Conservation (phyloP, 1,140 invertebrate species). For the Danaus plexippus region DNA sequence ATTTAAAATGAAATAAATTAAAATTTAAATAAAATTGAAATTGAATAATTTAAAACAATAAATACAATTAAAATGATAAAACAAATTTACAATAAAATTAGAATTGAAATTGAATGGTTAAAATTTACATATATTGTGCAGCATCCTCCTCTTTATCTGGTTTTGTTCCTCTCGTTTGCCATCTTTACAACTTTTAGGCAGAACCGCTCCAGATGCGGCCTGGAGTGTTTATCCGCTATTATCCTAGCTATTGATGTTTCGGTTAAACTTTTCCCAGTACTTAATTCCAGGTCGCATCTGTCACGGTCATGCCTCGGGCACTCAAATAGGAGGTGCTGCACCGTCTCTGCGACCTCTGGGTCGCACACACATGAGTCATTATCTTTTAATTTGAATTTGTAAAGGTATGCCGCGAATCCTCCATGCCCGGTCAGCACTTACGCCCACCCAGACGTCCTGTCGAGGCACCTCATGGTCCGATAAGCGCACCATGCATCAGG, state of each 20-base stretch:
- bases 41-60: no score
- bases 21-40: no score
- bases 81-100: no score
- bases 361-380: neutral
- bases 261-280: neutral
- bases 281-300: constrained; percentile 1
- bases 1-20: no score
- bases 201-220: constrained; percentile 4
- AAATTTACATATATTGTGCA: no score
- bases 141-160: no score
- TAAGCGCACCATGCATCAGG: neutral
- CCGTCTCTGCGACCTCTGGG: constrained; percentile 1
- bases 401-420: neutral
- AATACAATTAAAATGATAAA: no score
- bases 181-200: no score
- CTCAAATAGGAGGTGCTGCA: neutral
- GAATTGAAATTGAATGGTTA: no score
- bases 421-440: neutral
- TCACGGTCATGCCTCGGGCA: neutral
- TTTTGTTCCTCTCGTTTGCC: no score
- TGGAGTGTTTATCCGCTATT: constrained; percentile 2
- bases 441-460: constrained; percentile 6
- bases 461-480: neutral
- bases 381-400: constrained; percentile 3
- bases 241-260: neutral